Evolutionary conservation across 2,888 invertebrate species (phyloP).

Genomic region (Caenorhabditis panamensis): DNA sequence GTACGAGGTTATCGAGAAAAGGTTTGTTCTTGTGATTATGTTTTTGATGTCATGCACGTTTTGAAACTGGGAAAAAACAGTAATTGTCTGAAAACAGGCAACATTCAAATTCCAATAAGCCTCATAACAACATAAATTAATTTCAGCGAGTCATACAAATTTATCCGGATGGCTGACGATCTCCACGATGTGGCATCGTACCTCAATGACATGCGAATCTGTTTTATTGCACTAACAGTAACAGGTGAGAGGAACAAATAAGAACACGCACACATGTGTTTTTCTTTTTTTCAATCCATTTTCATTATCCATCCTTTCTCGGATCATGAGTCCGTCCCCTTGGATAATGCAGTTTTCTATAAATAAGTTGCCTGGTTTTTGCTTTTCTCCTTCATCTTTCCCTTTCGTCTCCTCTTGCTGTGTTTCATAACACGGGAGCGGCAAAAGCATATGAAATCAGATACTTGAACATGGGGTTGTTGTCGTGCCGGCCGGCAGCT

Average conservation of each 20-base stretch:
- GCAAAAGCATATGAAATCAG: constrained; percentile 58
- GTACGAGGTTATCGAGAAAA: constrained; percentile 68
- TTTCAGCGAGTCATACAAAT: constrained; percentile 78
- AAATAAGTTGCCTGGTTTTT: constrained; percentile 38
- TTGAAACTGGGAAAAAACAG: constrained; percentile 7
- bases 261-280: neutral
- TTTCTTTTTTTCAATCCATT: constrained; percentile 8
- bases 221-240: constrained; percentile 77
- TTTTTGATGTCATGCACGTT: constrained; percentile 12
- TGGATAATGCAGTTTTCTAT: constrained; percentile 26
- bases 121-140: neutral
- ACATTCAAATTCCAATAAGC: too few species aligned
- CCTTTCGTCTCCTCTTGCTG: constrained; percentile 13
- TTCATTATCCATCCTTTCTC: neutral
- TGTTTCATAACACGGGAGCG: constrained; percentile 49
- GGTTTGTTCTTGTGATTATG: constrained; percentile 40
- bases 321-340: neutral
- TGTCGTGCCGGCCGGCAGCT: constrained; percentile 24
- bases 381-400: constrained; percentile 17
- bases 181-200: constrained; percentile 77
- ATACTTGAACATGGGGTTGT: constrained; percentile 60
- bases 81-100: neutral
- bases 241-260: constrained; percentile 28
- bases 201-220: constrained; percentile 76
- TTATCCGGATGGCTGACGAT: constrained; percentile 80